phyloP scores from a whole-genome alignment of 1,140 invertebrate species.

The Frieseomelitta varia region DNA sequence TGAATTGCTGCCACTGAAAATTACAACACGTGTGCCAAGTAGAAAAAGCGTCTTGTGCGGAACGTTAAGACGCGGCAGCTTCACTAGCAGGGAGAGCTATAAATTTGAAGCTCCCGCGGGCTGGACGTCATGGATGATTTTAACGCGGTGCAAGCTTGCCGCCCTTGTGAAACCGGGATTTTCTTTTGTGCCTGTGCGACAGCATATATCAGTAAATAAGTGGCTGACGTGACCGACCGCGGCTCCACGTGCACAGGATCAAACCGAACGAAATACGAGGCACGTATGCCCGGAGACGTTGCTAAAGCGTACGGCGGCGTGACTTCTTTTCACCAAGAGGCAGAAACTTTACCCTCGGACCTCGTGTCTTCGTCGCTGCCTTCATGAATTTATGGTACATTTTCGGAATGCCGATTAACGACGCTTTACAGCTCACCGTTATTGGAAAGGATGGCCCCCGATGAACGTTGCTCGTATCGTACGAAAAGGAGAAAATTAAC shows the following conservation, averaged over 20 bases:
- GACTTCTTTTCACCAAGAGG: conserved; percentile 28
- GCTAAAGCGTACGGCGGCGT: conserved; percentile 17
- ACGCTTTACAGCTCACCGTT: background rate
- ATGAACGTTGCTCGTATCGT: too few relatives aligned
- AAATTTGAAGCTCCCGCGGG: conserved; percentile 30
- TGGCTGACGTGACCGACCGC: conserved; percentile 39
- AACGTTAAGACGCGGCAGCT: conserved; percentile 7
- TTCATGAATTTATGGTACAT: background rate
- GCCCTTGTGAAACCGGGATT: conserved; percentile 21
- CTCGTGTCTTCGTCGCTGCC: background rate
- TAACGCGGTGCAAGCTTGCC: conserved; percentile 22
- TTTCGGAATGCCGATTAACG: background rate
- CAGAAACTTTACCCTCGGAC: background rate
- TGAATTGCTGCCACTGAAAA: background rate
- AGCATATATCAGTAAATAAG: conserved; percentile 54
- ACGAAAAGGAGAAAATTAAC: too few relatives aligned
- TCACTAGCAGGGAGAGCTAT: background rate
- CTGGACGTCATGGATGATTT: conserved; percentile 27
- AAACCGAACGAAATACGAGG: conserved; percentile 40
- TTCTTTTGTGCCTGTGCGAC: conserved; percentile 39
- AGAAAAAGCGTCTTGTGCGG: conserved; percentile 10
- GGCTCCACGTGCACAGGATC: conserved; percentile 14
- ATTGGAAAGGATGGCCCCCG: background rate
- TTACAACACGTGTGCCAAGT: background rate
- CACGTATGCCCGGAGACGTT: conserved; percentile 47